Evolutionary conservation across 1,140 invertebrate species (phyloP).

Genomic region (Acromyrmex charruanus): DNA sequence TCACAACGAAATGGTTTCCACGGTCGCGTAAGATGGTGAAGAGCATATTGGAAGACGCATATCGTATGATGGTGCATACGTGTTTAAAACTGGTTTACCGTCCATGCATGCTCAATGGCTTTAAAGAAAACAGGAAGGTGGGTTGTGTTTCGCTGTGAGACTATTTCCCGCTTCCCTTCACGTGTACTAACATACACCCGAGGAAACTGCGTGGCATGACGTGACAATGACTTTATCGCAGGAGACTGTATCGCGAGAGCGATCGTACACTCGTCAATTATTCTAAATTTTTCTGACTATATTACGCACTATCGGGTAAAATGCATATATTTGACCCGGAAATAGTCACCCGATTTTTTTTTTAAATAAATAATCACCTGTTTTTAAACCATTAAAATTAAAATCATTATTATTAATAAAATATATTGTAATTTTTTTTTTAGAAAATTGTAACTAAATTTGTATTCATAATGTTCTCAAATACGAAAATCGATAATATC

Average conservation of each 20-base stretch:
- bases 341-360: too few relatives aligned
- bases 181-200: not conserved
- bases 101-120: slow-evolving; percentile 59
- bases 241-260: not conserved
- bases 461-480: too few relatives aligned
- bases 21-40: slow-evolving; percentile 28
- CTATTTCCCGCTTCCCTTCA: slow-evolving; percentile 50
- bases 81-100: slow-evolving; percentile 72
- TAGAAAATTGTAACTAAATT: too few relatives aligned
- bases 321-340: not conserved
- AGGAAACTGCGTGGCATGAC: slow-evolving; percentile 25
- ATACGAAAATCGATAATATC: too few relatives aligned
- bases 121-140: slow-evolving; percentile 75
- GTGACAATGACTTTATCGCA: slow-evolving; percentile 43
- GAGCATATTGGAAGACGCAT: slow-evolving; percentile 34
- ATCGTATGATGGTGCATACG: slow-evolving; percentile 61
- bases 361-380: too few relatives aligned
- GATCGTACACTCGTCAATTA: slow-evolving; percentile 9
- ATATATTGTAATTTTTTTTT: too few relatives aligned
- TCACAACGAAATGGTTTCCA: not conserved
- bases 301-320: not conserved
- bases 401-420: too few relatives aligned
- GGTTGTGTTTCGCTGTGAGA: slow-evolving; percentile 42
- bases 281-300: not conserved
- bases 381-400: too few relatives aligned